These are phyloP conservation scores for Bombus terrestris DNA, from an alignment of 1,140 invertebrate species.

Conservation along the genomic window DNA sequence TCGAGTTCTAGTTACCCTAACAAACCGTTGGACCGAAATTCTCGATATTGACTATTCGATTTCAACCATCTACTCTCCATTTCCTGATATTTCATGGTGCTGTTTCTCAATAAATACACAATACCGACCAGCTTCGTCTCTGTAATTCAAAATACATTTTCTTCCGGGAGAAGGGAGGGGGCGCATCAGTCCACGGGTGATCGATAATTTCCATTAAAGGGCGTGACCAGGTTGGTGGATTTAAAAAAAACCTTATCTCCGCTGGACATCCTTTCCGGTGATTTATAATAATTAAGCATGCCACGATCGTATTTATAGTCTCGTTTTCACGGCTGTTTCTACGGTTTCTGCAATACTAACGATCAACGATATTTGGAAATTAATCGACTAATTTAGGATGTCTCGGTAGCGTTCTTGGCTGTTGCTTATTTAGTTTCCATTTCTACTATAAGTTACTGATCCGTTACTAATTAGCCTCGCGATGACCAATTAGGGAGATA, in stretches of 20 bases:
- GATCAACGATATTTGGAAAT: not conserved
- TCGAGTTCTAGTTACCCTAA: not conserved
- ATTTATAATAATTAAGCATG: conserved; percentile 36
- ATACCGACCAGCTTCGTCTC: too few species aligned
- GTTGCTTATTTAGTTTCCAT: not conserved
- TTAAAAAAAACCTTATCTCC: conserved; percentile 4
- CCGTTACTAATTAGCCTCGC: not conserved
- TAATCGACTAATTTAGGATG: conserved; percentile 13
- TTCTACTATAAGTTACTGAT: not conserved
- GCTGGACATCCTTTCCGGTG: conserved; percentile 1
- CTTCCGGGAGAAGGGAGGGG: too few species aligned
- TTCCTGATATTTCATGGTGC: not conserved
- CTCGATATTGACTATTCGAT: not conserved
- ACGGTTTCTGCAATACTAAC: not conserved
- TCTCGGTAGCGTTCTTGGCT: too few species aligned
- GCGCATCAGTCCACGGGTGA: not conserved
- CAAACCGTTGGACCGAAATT: not conserved
- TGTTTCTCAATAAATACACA: not conserved
- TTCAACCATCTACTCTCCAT: too few species aligned
- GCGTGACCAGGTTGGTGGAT: not conserved
- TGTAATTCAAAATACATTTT: not conserved
- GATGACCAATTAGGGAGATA: not conserved
- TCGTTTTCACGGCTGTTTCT: not conserved
- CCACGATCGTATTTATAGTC: conserved; percentile 14
- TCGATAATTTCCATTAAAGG: conserved; percentile 32